Conservation (phyloP, 1,140 invertebrate genomes). For the Steinernema khuongi region DNA sequence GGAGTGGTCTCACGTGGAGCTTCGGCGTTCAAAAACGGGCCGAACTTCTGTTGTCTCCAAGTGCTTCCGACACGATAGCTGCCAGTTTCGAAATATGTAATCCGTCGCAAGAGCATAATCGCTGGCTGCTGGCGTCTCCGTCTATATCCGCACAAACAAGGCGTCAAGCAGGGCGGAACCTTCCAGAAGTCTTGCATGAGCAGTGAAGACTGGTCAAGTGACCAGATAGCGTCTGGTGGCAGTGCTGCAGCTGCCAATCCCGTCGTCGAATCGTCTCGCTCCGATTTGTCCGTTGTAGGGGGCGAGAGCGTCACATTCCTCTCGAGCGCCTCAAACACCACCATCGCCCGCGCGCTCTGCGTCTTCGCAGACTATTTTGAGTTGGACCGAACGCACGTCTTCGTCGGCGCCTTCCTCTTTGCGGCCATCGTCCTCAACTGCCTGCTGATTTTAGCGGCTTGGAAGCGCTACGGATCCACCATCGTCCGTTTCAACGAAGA, state of each 20-base stretch:
- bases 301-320: not conserved
- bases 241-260: not conserved
- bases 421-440: not conserved
- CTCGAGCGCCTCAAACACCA: not conserved
- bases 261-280: not conserved
- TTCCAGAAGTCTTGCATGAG: not conserved
- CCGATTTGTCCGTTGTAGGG: not conserved
- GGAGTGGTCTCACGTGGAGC: too few species aligned
- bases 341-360: not conserved
- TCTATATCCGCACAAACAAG: too few species aligned
- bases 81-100: too few species aligned
- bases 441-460: not conserved
- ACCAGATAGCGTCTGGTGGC: not conserved
- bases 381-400: not conserved
- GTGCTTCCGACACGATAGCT: too few species aligned
- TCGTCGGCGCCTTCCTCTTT: not conserved
- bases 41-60: too few species aligned
- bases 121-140: too few species aligned
- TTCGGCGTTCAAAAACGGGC: too few species aligned
- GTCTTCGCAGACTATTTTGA: not conserved
- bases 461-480: not conserved
- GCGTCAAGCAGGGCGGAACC: too few species aligned
- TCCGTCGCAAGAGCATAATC: too few species aligned
- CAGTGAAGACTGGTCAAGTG: not conserved
- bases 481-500: constrained; percentile 6